Conservation (phyloP, 2,797 vertebrate genomes). For the Cetoscarus ocellatus region DNA sequence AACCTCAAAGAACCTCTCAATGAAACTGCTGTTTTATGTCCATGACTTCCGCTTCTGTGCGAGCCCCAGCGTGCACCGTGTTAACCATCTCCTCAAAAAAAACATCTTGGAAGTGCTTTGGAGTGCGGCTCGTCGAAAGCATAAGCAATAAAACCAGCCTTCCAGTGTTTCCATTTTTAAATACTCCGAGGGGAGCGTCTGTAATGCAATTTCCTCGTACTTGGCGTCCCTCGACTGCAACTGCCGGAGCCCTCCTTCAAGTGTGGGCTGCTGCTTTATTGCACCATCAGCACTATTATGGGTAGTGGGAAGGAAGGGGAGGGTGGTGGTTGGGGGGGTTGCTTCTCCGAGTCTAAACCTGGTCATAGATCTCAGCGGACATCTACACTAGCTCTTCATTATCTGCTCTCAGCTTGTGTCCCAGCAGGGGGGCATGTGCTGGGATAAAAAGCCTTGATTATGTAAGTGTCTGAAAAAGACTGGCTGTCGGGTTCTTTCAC, state of each 20-base stretch:
- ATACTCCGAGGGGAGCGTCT: constrained; percentile 64
- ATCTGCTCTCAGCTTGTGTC: constrained; percentile 51
- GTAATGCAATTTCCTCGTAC: constrained; percentile 79
- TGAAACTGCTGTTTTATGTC: constrained; percentile 57
- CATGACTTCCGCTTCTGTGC: constrained; percentile 45
- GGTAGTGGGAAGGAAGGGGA: background rate
- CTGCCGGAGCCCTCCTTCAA: constrained; percentile 44
- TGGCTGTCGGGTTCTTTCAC: constrained; percentile 47
- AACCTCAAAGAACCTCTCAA: constrained; percentile 33
- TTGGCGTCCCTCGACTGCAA: constrained; percentile 56
- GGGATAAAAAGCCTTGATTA: constrained; percentile 65
- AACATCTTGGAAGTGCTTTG: constrained; percentile 65
- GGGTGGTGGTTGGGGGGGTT: background rate
- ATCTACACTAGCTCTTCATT: constrained; percentile 67
- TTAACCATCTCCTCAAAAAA: constrained; percentile 47
- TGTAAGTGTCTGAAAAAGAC: constrained; percentile 69
- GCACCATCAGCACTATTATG: constrained; percentile 61
- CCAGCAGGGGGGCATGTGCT: constrained; percentile 49
- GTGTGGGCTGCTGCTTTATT: constrained; percentile 69
- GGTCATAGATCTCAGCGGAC: constrained; percentile 68
- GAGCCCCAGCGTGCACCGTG: constrained; percentile 28
- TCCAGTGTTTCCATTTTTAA: constrained; percentile 77
- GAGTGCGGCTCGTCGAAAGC: constrained; percentile 48
- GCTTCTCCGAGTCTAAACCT: constrained; percentile 43
- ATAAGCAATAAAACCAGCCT: constrained; percentile 57